Percentiles rank a stretch among this genome's conserved stretches.
Conservation (phyloP, 2,113 vertebrate species). For the Peromyscus californicus region DNA sequence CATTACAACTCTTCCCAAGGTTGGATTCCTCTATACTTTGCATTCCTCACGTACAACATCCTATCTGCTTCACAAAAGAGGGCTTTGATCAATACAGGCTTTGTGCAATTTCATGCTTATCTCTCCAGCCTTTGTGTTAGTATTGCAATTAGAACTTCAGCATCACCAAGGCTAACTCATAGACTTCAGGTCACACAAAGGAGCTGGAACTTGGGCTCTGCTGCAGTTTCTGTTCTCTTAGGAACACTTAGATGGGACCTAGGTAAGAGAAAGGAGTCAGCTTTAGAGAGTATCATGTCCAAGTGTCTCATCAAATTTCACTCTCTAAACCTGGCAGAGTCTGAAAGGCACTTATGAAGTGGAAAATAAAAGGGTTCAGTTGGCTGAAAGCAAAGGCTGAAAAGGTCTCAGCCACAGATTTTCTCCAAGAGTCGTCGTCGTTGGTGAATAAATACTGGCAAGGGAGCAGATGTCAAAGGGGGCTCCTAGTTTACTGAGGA, state of each 20-base stretch:
- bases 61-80: neutral
- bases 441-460: neutral
- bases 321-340: neutral
- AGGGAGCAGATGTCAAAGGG: neutral
- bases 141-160: neutral
- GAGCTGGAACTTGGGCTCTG: fast-evolving
- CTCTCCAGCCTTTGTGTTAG: neutral
- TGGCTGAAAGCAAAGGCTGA: conserved; percentile 62
- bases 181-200: neutral
- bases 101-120: neutral
- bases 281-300: fast-evolving
- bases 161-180: too few relatives aligned
- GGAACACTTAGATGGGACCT: neutral
- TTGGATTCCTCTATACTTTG: neutral
- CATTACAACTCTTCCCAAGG: neutral
- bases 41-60: too few relatives aligned
- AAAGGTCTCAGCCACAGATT: conserved; percentile 36
- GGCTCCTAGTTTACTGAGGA: neutral
- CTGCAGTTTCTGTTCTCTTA: neutral
- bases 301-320: neutral
- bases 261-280: fast-evolving
- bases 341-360: neutral
- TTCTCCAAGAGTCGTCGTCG: neutral
- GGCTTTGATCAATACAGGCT: too few relatives aligned
- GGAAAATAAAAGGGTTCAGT: conserved; percentile 51